phyloP scores from a whole-genome alignment of 2,888 invertebrate species.

The Spicauda simplicius region DNA sequence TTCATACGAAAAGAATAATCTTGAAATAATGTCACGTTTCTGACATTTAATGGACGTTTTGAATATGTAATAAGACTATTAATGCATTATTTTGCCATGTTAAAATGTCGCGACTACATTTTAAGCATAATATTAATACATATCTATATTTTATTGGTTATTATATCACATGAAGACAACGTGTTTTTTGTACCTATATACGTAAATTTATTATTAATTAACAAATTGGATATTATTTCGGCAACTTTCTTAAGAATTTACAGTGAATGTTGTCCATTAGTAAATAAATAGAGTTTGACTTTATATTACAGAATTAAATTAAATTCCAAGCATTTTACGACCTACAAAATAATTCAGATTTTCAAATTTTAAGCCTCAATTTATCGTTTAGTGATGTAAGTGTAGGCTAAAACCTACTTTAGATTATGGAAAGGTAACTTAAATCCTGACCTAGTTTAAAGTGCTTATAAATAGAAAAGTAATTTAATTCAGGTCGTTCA shows the following conservation, averaged over 20 bases:
- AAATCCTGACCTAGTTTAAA: not conserved
- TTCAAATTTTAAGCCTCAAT: too few relatives aligned
- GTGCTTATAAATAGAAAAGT: too few relatives aligned
- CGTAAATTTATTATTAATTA: too few relatives aligned
- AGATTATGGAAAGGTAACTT: not conserved
- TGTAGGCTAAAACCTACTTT: not conserved
- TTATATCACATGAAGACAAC: too few relatives aligned
- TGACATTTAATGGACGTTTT: constrained; percentile 36
- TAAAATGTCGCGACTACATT: not conserved
- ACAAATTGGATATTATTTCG: too few relatives aligned
- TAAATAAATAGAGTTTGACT: not conserved
- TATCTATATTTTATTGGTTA: too few relatives aligned
- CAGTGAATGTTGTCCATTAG: too few relatives aligned
- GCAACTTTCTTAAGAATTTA: too few relatives aligned
- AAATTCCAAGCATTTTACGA: not conserved
- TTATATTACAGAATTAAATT: not conserved
- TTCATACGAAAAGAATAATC: not conserved
- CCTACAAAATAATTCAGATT: too few relatives aligned
- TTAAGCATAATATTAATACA: not conserved
- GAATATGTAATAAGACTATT: not conserved
- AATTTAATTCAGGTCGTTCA: too few relatives aligned
- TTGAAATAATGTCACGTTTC: constrained; percentile 38
- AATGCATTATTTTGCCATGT: not conserved
- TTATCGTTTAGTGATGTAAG: too few relatives aligned
- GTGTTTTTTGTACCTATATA: too few relatives aligned